Evolutionary conservation across 1,140 invertebrate species (phyloP).

Genomic region (Drosophila ananassae): DNA sequence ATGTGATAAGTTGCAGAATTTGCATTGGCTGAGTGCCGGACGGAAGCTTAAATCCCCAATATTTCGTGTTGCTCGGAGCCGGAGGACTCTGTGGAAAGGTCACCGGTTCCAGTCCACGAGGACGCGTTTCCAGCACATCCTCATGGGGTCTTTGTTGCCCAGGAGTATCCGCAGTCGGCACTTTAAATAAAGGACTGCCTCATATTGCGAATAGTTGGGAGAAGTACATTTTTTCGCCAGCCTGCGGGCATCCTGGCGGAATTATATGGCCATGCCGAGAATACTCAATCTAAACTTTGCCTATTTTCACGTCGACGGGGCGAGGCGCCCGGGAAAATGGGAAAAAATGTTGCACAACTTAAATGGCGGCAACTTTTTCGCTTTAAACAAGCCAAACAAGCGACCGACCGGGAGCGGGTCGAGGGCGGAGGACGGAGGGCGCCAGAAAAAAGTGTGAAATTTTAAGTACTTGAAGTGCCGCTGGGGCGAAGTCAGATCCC

Average conservation of each 20-base stretch:
- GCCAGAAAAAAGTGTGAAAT: constrained; percentile 72
- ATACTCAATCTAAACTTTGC: constrained; percentile 53
- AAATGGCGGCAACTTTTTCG: constrained; percentile 74
- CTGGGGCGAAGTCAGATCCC: constrained; percentile 49
- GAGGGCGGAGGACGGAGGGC: too few species aligned
- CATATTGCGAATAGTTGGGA: background rate
- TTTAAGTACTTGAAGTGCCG: constrained; percentile 76
- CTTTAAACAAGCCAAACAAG: constrained; percentile 62
- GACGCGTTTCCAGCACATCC: too few species aligned
- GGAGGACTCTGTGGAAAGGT: background rate
- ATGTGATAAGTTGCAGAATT: constrained; percentile 47
- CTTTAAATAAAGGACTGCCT: too few species aligned
- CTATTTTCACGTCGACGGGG: constrained; percentile 27
- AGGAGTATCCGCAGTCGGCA: too few species aligned
- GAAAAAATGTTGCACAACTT: constrained; percentile 60
- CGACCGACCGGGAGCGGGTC: background rate
- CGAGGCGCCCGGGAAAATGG: constrained; percentile 2
- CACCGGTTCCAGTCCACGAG: too few species aligned
- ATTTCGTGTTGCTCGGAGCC: constrained; percentile 1
- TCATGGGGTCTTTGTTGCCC: too few species aligned
- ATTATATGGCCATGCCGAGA: constrained; percentile 14
- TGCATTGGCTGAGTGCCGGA: constrained; percentile 22
- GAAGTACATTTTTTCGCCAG: background rate
- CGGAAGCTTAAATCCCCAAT: background rate
- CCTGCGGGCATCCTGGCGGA: constrained; percentile 4